A percentile compares a stretch with the other conserved stretches of the same genome.
Evolutionary conservation across 1,140 invertebrate species (phyloP).

Genomic region (Goniozus legneri): DNA sequence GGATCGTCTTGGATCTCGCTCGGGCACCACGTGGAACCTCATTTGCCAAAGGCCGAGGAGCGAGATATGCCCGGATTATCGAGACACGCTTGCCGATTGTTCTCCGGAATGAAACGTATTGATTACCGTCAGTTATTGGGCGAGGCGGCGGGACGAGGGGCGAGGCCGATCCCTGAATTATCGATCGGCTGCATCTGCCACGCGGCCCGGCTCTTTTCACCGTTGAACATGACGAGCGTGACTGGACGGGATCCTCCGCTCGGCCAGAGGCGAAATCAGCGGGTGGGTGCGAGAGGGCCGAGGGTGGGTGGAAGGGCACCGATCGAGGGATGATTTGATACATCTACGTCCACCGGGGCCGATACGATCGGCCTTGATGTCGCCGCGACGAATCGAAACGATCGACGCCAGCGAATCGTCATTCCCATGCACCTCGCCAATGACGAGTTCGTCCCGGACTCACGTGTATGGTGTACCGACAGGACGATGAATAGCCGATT

Average conservation of each 20-base stretch:
- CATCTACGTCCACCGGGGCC: too few relatives aligned
- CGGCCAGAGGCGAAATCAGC: too few relatives aligned
- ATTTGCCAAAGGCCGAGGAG: conserved; percentile 6
- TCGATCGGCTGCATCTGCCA: conserved; percentile 27
- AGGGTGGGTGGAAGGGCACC: too few relatives aligned
- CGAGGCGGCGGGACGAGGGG: conserved; percentile 1
- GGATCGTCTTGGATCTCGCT: too few relatives aligned
- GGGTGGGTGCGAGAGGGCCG: too few relatives aligned
- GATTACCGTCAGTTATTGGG: conserved; percentile 28
- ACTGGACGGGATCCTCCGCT: conserved; percentile 25
- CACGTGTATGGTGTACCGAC: too few relatives aligned
- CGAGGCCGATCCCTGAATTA: conserved; percentile 8
- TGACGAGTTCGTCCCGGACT: too few relatives aligned
- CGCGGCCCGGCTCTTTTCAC: conserved; percentile 17
- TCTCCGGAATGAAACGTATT: conserved; percentile 33
- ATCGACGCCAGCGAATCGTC: conserved; percentile 31
- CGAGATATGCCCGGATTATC: conserved; percentile 24
- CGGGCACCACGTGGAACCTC: not conserved
- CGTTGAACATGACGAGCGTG: conserved; percentile 24
- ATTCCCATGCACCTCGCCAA: too few relatives aligned
- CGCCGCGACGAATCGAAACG: conserved; percentile 32
- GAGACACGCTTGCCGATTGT: conserved; percentile 19
- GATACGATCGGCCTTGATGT: conserved; percentile 31
- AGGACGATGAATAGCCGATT: too few relatives aligned
- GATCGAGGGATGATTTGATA: too few relatives aligned